Conservation (phyloP, 2,113 vertebrate genomes). For the Phoenicopterus ruber region DNA sequence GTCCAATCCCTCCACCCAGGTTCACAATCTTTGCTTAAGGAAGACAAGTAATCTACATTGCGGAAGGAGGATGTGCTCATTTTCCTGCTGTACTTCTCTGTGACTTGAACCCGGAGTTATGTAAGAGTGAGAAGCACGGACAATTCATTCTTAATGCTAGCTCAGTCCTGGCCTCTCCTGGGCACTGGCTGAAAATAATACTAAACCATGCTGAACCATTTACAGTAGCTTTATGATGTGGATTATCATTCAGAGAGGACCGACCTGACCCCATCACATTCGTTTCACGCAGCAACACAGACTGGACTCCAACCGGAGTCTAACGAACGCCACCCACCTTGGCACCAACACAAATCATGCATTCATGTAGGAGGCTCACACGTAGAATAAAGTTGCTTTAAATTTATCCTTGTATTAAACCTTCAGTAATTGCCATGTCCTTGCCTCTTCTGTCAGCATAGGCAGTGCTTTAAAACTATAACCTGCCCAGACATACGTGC, state of each 20-base stretch:
- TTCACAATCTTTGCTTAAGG: neutral
- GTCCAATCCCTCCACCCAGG: neutral
- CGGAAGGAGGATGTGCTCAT: neutral
- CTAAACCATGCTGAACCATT: constrained; percentile 46
- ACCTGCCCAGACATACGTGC: neutral
- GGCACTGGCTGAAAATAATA: constrained; percentile 67
- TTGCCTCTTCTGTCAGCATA: neutral
- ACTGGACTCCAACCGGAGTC: neutral
- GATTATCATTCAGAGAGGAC: constrained; percentile 37
- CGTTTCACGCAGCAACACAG: constrained; percentile 3
- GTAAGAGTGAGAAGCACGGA: constrained; percentile 11
- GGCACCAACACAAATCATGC: neutral
- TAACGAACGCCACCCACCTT: neutral
- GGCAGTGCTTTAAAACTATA: neutral
- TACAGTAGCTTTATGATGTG: constrained; percentile 43
- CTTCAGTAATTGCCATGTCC: neutral
- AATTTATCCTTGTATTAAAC: constrained; percentile 5
- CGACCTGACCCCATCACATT: constrained; percentile 22
- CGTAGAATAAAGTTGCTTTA: neutral
- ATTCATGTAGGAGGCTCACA: neutral
- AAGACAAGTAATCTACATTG: neutral
- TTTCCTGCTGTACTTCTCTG: neutral
- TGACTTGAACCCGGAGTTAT: neutral
- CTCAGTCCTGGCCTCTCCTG: constrained; percentile 68
- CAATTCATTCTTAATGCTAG: constrained; percentile 37